phyloP scores from a whole-genome alignment of 2,113 vertebrate species.

The Anthoscopus minutus region DNA sequence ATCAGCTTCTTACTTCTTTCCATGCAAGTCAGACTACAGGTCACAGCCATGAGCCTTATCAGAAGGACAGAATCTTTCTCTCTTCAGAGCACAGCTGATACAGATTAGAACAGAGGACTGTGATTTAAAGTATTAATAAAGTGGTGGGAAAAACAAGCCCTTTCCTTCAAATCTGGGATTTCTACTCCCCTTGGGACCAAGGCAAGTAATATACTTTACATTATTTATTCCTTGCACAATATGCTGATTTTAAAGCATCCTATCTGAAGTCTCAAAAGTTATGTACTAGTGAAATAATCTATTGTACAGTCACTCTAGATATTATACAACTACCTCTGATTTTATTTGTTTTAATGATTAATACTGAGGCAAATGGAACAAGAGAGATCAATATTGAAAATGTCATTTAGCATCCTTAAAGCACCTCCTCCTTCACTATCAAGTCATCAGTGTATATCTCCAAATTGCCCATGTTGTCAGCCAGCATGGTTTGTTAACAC shows the following conservation, averaged over 20 bases:
- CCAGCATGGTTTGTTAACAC: not conserved
- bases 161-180: not conserved
- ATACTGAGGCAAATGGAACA: not conserved
- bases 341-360: not conserved
- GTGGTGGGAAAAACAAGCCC: constrained; percentile 19
- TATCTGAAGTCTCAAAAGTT: not conserved
- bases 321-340: not conserved
- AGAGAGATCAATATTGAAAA: not conserved
- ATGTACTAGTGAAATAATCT: not conserved
- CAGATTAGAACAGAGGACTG: not conserved
- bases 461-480: not conserved
- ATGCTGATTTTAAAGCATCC: not conserved
- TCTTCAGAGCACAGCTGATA: not conserved
- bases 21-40: not conserved
- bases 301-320: not conserved
- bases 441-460: not conserved
- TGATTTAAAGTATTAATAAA: constrained; percentile 48
- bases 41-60: not conserved
- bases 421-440: not conserved
- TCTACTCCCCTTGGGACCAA: constrained; percentile 5
- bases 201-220: not conserved
- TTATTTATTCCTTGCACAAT: not conserved
- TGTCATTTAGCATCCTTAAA: not conserved
- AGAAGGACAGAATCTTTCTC: not conserved
- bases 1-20: not conserved